A percentile compares a stretch with the other conserved stretches of the same genome.
These are phyloP conservation scores for Lasioglossum oenotherae DNA, from an alignment of 2,888 invertebrate species.

Conservation along the genomic window DNA sequence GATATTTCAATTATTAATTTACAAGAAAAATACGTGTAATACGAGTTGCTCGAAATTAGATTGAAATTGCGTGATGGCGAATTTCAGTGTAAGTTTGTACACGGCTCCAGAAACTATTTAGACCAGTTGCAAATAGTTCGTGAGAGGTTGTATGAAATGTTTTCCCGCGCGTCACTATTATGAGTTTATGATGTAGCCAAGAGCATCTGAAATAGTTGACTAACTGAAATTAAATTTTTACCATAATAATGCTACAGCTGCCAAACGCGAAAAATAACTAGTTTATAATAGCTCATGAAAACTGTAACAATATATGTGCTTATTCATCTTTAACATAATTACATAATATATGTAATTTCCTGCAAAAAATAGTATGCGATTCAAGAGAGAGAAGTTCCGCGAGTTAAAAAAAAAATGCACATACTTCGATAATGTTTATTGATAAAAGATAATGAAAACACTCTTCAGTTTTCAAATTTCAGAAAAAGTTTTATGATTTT, in stretches of 20 bases:
- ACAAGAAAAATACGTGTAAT: neutral
- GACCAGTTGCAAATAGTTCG: slow-evolving; percentile 5
- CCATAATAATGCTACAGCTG: neutral
- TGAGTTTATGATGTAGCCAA: neutral
- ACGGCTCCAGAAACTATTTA: neutral
- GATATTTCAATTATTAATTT: neutral
- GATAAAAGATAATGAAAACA: too few species aligned
- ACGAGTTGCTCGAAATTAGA: neutral
- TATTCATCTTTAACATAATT: neutral
- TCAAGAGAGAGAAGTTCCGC: too few species aligned
- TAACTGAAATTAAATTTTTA: neutral
- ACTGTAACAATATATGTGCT: neutral
- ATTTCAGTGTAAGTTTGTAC: neutral
- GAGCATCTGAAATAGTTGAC: neutral
- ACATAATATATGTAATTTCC: neutral
- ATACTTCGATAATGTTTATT: too few species aligned
- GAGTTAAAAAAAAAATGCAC: too few species aligned
- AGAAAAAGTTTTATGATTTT: too few species aligned
- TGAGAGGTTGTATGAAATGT: slow-evolving; percentile 7
- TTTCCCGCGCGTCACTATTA: neutral
- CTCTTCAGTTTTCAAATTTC: too few species aligned
- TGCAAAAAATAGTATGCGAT: neutral
- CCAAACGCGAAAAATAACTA: neutral
- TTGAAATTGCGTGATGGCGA: neutral
- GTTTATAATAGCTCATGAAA: neutral